phyloP scores from a whole-genome alignment of 1,140 invertebrate genomes.

The Aphaenogaster rudis region DNA sequence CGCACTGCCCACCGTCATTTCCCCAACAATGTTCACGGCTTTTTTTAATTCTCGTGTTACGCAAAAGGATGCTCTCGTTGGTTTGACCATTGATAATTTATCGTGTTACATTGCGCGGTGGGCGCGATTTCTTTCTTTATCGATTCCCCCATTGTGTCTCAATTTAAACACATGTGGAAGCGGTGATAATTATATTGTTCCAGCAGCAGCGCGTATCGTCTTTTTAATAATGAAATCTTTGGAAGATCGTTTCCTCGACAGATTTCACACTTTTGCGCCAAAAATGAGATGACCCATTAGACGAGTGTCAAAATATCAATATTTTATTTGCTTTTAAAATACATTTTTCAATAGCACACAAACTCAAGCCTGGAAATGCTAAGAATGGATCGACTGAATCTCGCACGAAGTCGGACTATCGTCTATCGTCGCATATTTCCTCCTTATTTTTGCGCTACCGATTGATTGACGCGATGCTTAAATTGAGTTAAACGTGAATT shows the following conservation, averaged over 20 bases:
- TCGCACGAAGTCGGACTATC: neutral
- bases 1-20: neutral
- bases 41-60: constrained; percentile 49
- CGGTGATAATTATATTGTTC: neutral
- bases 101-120: neutral
- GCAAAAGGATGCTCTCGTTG: neutral
- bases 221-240: neutral
- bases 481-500: constrained; percentile 43
- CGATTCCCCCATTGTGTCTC: neutral
- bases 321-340: neutral
- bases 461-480: neutral
- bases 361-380: neutral
- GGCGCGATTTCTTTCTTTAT: neutral
- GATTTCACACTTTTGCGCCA: neutral
- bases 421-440: neutral
- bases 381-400: neutral
- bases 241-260: neutral
- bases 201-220: neutral
- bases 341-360: neutral
- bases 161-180: neutral
- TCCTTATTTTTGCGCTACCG: neutral
- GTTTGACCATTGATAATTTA: neutral
- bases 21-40: neutral
- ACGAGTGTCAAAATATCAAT: neutral
- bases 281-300: neutral